Evolutionary conservation across 2,113 vertebrate species (phyloP).

Genomic region (Oryzias woworae): DNA sequence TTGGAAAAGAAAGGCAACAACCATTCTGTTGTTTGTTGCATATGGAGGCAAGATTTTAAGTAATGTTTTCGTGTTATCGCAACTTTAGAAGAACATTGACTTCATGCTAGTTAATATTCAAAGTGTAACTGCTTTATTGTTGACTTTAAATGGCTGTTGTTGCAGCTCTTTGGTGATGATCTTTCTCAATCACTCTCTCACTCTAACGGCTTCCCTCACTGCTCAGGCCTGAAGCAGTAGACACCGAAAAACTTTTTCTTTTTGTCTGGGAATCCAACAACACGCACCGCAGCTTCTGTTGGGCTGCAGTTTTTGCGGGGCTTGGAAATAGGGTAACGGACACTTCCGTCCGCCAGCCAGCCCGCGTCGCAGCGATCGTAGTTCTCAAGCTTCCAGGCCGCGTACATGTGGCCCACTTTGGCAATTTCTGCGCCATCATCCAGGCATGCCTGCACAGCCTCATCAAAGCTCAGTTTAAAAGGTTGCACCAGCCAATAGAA

Average conservation of each 20-base stretch:
- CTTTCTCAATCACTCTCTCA: constrained; percentile 9
- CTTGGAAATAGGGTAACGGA: constrained; percentile 92
- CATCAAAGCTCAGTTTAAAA: constrained; percentile 83
- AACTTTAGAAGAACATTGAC: constrained; percentile 86
- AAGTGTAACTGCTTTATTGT: constrained; percentile 70
- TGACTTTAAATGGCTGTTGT: constrained; percentile 43
- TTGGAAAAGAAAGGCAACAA: constrained; percentile 26
- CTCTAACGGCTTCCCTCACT: constrained; percentile 74
- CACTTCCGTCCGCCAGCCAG: constrained; percentile 94
- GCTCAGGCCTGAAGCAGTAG: constrained; percentile 87
- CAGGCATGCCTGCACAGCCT: constrained; percentile 87
- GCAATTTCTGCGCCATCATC: constrained; percentile 87
- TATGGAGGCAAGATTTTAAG: constrained; percentile 74
- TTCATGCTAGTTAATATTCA: constrained; percentile 78
- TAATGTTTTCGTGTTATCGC: constrained; percentile 78
- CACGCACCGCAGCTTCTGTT: constrained; percentile 89
- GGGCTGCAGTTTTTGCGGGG: constrained; percentile 94
- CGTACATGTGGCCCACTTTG: constrained; percentile 92
- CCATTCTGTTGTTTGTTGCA: constrained; percentile 49
- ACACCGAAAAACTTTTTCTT: constrained; percentile 90
- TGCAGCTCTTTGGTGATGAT: constrained; percentile 73
- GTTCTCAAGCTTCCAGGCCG: constrained; percentile 90
- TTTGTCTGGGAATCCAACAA: constrained; percentile 90
- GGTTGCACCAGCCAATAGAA: constrained; percentile 93
- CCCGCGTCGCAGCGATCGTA: constrained; percentile 94